Base-by-base conservation (phyloP, 30 jellyfish, hydroid and myxozoan species). In the Morbakka virulenta region DNA sequence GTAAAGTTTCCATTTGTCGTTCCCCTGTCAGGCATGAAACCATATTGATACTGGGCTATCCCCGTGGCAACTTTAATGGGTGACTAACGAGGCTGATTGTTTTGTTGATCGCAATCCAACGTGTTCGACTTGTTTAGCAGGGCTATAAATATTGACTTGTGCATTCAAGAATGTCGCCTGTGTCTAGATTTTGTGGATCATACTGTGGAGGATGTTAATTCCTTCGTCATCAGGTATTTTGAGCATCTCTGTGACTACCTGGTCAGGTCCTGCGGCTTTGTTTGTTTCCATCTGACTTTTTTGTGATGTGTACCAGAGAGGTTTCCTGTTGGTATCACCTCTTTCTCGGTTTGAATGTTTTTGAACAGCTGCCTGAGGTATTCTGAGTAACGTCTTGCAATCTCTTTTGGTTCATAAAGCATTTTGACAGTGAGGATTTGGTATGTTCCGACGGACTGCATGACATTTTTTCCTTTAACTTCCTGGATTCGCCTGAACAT, bases 21-120 rank as follows among this genome's bases (percentile, higher is more conserved):
- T 57, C 71, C 71, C 61, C 61, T 47, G n/a, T 47, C 61, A 9
- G 61, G 61, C 61, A 47, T 47, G n/a, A 47, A n/a, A n/a, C n/a
- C n/a, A 41, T 6, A 41, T 17, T 41, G 57, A 17, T 17, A 41
- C 57, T 41, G 57, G 22, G 71, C 71, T 57, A 57, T 57, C 11
- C 22, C 71, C 71, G 26, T 26, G 22, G 71, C 31, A 57, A 24
- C 71, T 57, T 57, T 26, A 57, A 24, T 11, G 71, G 12, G 71
- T 57, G 71, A 22, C 26, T 57, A 4, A 57, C 22, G 11, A 57
- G 71, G 4, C 71, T 57, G 71, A 57, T 57, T 57, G 71, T 57
- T 11, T 26, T 57, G 71, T 57, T 57, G 71, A 4, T 57, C 26
- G 31, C 26, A 57, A 26, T 57, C 71, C 22, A 57, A 57, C 31